Evolutionary conservation across 2,113 vertebrate species (phyloP).

Genomic region (Tupaia tana): DNA sequence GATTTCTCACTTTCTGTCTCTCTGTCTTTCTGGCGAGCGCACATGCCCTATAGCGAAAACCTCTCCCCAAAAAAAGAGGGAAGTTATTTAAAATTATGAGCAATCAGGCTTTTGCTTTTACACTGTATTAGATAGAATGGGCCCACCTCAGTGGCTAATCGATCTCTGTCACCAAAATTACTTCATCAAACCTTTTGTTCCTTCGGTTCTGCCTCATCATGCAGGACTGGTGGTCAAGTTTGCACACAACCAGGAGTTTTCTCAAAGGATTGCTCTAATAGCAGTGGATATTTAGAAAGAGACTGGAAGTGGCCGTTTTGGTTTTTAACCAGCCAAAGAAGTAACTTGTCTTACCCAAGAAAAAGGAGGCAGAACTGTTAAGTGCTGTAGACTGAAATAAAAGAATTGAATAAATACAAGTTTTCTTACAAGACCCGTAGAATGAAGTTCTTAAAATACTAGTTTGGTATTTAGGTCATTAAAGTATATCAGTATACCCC

Average conservation of each 20-base stretch:
- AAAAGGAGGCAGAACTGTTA: neutral
- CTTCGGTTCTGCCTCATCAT: too few species aligned
- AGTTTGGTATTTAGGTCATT: neutral
- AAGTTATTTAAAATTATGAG: neutral
- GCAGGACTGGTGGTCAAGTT: too few species aligned
- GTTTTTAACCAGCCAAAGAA: neutral
- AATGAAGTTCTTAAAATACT: slow-evolving; percentile 18
- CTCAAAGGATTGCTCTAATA: neutral
- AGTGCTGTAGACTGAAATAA: slow-evolving; percentile 29
- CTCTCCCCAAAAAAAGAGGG: neutral
- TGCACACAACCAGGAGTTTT: too few species aligned
- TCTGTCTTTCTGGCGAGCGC: too few species aligned
- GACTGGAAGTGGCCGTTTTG: neutral
- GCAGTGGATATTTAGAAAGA: neutral
- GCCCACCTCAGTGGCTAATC: too few species aligned
- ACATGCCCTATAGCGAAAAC: too few species aligned
- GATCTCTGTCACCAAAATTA: too few species aligned
- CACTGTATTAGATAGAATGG: too few species aligned
- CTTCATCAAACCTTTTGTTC: too few species aligned
- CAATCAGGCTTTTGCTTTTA: neutral
- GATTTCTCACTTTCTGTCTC: too few species aligned
- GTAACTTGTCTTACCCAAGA: neutral
- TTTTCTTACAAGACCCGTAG: neutral
- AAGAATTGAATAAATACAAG: neutral
- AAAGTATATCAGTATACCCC: neutral